Base-by-base conservation (phyloP, 2,113 vertebrate species). In the Sinocyclocheilus anophthalmus region DNA sequence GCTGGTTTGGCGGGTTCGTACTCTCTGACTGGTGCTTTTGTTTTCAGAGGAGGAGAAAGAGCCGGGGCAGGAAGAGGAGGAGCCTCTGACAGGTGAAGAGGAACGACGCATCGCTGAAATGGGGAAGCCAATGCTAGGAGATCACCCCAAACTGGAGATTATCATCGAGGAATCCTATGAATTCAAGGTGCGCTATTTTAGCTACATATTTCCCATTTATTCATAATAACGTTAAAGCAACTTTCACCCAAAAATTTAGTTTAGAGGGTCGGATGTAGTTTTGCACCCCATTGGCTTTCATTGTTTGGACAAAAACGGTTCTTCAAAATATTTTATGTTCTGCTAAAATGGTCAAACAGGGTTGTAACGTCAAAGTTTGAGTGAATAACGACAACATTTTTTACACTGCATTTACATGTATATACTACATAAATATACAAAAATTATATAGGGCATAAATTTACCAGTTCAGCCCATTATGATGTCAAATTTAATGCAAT, bases 81-180 rank as follows among this genome's bases (percentile, higher is more conserved):
- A 97, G 90, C 93, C 96, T 0, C 92, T 99, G 90, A 95, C 96
- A 1, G 97, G 96, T 76, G 97, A 97, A 89, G 96, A 99, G 65
- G 96, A 99, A 50, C 94, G 95, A 0, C 96, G 97, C 87, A 98
- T 99, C 0, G 98, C 98, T 0, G 98, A 99, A 86, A 94, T 99
- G 97, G 98, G 98, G 14, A 96, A 97, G 8, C 98, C 98, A 4
- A 94, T 96, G 84, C 95, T 99, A 81, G 98, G 98, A 13, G 98
- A 99, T 80, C 97, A 99, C 84, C 95, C 95, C 87, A 98, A 96
- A 86, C 95, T 99, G 12, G 98, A 99, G 92, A 89, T 99, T 91
- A 96, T 99, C 94, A 99, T 99, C 45, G 98, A 99, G 91, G 98
- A 99, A 81, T 99, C 98, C 63, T 99, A 99, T 0, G 98, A 99